These are phyloP conservation scores for Parauchenoglanis ngamensis DNA, from an alignment of 2,797 vertebrate genomes.

Conservation along the genomic window DNA sequence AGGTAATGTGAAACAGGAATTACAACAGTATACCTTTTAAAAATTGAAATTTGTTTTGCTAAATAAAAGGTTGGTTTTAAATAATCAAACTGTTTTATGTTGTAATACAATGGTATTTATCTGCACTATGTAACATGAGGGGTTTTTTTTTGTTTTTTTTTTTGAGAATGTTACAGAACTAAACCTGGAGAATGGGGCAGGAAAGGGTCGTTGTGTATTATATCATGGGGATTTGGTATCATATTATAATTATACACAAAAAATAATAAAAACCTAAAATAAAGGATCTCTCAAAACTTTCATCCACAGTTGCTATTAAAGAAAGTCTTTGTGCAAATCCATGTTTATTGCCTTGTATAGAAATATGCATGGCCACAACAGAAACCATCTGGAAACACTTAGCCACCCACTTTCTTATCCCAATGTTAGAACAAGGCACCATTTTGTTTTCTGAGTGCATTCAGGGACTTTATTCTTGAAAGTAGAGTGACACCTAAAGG, in stretches of 20 bases:
- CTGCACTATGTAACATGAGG: not conserved
- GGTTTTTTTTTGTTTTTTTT: not conserved
- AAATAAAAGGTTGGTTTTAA: not conserved
- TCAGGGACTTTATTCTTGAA: slow-evolving; percentile 82
- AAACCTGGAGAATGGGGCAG: not conserved
- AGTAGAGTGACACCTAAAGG: slow-evolving; percentile 99
- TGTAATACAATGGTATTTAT: not conserved
- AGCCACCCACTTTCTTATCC: slow-evolving; percentile 69
- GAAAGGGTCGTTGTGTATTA: not conserved
- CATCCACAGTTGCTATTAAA: slow-evolving; percentile 70
- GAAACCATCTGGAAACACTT: slow-evolving; percentile 78
- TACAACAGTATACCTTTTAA: not conserved
- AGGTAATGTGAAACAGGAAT: not conserved
- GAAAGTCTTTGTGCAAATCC: slow-evolving; percentile 73
- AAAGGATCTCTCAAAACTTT: slow-evolving; percentile 56
- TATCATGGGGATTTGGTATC: not conserved
- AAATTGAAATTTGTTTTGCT: not conserved
- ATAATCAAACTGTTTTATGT: not conserved
- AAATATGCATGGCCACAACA: slow-evolving; percentile 76
- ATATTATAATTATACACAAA: not conserved
- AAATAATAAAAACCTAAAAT: slow-evolving; percentile 14
- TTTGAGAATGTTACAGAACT: not conserved
- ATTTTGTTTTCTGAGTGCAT: slow-evolving; percentile 64
- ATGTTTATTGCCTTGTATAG: slow-evolving; percentile 75
- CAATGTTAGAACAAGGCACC: slow-evolving; percentile 72